Percentiles rank a stretch among this genome's conserved stretches.
phyloP scores from a whole-genome alignment of 1,140 invertebrate species.

The Pararge aegeria region DNA sequence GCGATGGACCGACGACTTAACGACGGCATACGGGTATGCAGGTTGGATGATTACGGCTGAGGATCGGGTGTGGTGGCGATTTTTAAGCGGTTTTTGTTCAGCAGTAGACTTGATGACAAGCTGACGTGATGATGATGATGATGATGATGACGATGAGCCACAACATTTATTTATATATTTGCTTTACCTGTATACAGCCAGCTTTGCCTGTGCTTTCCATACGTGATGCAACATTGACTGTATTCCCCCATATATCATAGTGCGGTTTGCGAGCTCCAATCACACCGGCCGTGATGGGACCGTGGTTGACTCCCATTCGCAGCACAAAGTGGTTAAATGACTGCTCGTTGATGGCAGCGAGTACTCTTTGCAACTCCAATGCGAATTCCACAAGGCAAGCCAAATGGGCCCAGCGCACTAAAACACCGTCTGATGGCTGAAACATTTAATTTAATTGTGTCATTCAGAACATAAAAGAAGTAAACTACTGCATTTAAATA shows the following conservation, averaged over 20 bases:
- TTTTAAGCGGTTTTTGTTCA: too few species aligned
- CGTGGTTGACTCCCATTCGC: slow-evolving; percentile 97
- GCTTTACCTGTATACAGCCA: slow-evolving; percentile 92
- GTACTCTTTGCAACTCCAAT: slow-evolving; percentile 91
- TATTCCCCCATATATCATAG: slow-evolving; percentile 98
- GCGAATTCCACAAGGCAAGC: slow-evolving; percentile 94
- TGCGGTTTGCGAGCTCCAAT: slow-evolving; percentile 97
- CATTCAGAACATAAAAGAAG: too few species aligned
- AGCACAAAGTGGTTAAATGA: slow-evolving; percentile 97
- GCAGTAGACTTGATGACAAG: too few species aligned
- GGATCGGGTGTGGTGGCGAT: too few species aligned
- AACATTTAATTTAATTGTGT: neutral
- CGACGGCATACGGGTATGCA: too few species aligned
- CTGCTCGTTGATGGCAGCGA: slow-evolving; percentile 95
- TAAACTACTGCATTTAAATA: too few species aligned
- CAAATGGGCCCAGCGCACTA: slow-evolving; percentile 91
- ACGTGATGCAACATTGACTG: slow-evolving; percentile 96
- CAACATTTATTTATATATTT: neutral
- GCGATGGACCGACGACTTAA: too few species aligned
- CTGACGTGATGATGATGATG: too few species aligned
- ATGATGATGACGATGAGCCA: neutral
- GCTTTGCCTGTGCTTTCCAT: slow-evolving; percentile 99
- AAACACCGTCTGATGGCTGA: slow-evolving; percentile 84
- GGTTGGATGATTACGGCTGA: too few species aligned
- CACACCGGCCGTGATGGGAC: slow-evolving; percentile 96